Percentiles rank a stretch among this genome's conserved stretches.
Evolutionary conservation across 2,797 vertebrate genomes (phyloP).

Genomic region (Darevskia mixta): DNA sequence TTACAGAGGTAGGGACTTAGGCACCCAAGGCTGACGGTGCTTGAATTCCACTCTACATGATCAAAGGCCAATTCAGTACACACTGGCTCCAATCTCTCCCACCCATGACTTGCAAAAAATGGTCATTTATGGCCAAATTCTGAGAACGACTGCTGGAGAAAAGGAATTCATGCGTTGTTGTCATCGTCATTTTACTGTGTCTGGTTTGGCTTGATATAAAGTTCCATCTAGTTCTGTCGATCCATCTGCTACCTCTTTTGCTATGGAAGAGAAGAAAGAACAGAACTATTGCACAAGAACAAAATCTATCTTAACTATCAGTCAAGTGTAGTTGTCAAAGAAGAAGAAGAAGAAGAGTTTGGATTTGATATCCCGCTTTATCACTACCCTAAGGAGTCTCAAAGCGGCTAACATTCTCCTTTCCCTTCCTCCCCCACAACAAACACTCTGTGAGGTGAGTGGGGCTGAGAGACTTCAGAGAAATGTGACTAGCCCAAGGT

Average conservation of each 20-base stretch:
- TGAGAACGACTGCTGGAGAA: not conserved
- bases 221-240: not conserved
- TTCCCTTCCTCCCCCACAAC: too few species aligned
- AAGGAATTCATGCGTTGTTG: not conserved
- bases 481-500: too few species aligned
- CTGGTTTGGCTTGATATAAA: not conserved
- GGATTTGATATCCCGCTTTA: too few species aligned
- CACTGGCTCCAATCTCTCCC: not conserved
- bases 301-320: not conserved
- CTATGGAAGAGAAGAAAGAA: not conserved
- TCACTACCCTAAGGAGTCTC: too few species aligned
- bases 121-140: not conserved
- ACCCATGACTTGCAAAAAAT: too few species aligned
- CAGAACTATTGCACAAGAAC: not conserved
- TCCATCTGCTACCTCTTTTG: not conserved
- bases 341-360: too few species aligned
- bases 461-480: too few species aligned
- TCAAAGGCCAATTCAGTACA: not conserved
- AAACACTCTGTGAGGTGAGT: too few species aligned
- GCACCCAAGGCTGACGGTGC: not conserved
- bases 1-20: not conserved
- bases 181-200: not conserved
- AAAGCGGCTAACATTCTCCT: too few species aligned
- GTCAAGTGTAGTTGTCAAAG: not conserved
- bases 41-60: not conserved